phyloP scores from a whole-genome alignment of 1,140 invertebrate species.

The Ditylenchus dipsaci region DNA sequence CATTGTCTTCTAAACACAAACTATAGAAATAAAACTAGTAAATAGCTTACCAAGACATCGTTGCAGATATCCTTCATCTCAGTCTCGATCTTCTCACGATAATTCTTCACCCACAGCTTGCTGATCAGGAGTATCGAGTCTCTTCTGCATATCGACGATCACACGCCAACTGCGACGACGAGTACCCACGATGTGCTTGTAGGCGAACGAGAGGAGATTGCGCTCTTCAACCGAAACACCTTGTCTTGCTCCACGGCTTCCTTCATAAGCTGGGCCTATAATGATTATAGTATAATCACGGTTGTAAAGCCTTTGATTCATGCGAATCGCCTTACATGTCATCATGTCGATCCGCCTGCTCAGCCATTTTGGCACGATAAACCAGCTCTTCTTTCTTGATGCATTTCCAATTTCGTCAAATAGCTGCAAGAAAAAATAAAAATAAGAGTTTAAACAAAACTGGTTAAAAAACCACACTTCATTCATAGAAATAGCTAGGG shows the following conservation, averaged over 20 bases:
- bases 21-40: background rate
- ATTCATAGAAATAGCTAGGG: too few relatives aligned
- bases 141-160: conserved; percentile 95
- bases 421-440: too few relatives aligned
- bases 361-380: conserved; percentile 95
- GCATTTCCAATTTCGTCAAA: too few relatives aligned
- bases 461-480: too few relatives aligned
- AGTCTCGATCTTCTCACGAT: conserved; percentile 94
- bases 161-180: conserved; percentile 93
- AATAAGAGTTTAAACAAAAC: too few relatives aligned
- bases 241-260: conserved; percentile 86
- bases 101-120: conserved; percentile 97
- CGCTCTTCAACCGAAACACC: conserved; percentile 90
- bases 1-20: conserved; percentile 68
- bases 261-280: conserved; percentile 87
- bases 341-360: conserved; percentile 70
- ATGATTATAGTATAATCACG: too few relatives aligned
- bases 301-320: too few relatives aligned
- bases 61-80: conserved; percentile 96
- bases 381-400: conserved; percentile 84
- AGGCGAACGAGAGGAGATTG: conserved; percentile 93
- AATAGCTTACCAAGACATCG: conserved; percentile 73
- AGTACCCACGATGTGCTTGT: conserved; percentile 98
- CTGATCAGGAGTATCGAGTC: conserved; percentile 76
- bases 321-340: too few relatives aligned